phyloP scores from a whole-genome alignment of 2,888 invertebrate species.

The Helicoverpa assulta region DNA sequence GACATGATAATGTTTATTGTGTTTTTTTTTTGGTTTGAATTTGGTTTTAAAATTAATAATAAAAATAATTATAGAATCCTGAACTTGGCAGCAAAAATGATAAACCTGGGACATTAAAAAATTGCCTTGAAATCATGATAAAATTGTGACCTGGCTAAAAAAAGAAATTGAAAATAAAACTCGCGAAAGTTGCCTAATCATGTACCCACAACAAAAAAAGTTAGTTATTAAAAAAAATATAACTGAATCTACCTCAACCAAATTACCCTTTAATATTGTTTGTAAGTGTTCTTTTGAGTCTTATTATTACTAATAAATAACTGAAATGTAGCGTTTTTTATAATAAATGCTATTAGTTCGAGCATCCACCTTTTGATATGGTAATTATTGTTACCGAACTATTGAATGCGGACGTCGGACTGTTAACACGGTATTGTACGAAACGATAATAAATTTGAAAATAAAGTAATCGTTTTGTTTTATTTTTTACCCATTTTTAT shows the following conservation, averaged over 20 bases:
- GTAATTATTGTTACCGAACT: conserved; percentile 88
- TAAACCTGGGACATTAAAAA: conserved; percentile 17
- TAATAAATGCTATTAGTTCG: conserved; percentile 86
- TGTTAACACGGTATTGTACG: conserved; percentile 83
- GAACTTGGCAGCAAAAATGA: conserved; percentile 9
- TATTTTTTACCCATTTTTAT: conserved; percentile 54
- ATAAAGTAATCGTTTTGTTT: conserved; percentile 69
- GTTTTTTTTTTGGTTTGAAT: conserved; percentile 33
- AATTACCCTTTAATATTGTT: conserved; percentile 89
- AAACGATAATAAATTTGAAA: conserved; percentile 84
- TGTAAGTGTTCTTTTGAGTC: conserved; percentile 89
- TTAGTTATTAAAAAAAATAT: conserved; percentile 78
- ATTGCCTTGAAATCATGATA: conserved; percentile 1
- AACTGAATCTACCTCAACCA: conserved; percentile 89
- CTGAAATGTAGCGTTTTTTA: conserved; percentile 87
- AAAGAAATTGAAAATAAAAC: conserved; percentile 13
- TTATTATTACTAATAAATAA: conserved; percentile 86
- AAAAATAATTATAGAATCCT: conserved; percentile 18
- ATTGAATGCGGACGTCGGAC: conserved; percentile 83
- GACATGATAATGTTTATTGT: conserved; percentile 63
- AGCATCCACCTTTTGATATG: conserved; percentile 87
- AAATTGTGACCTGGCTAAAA: conserved; percentile 17
- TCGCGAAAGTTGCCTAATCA: conserved; percentile 44
- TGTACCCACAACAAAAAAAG: conserved; percentile 67
- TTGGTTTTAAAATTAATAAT: conserved; percentile 39